A percentile compares a stretch with the other conserved stretches of the same genome.
These are phyloP conservation scores for Rhinatrema bivittatum DNA, from an alignment of 2,797 vertebrate species.

Conservation along the genomic window DNA sequence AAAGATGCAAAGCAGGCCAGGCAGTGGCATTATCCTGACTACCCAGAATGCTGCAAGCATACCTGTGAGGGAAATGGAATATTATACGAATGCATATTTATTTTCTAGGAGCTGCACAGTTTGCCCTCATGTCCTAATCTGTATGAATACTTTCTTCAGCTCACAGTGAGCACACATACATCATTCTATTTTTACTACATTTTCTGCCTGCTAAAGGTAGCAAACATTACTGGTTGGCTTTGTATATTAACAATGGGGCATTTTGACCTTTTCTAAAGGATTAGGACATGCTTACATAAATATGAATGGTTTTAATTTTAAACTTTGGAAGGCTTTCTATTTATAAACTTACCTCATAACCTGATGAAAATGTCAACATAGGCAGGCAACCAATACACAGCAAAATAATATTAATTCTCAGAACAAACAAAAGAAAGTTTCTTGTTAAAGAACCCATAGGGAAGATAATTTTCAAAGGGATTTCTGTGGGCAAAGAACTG, in stretches of 20 bases:
- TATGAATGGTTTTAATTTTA: slow-evolving; percentile 3
- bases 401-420: slow-evolving; percentile 20
- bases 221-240: slow-evolving; percentile 13
- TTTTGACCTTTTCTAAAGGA: neutral
- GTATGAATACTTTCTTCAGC: no score
- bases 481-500: no score
- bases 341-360: slow-evolving; percentile 27
- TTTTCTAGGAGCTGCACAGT: no score
- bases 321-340: neutral
- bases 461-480: no score
- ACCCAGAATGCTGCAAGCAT: no score
- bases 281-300: neutral
- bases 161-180: no score
- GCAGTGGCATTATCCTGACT: no score
- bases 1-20: no score
- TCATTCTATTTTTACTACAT: no score
- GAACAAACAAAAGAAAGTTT: slow-evolving; percentile 18
- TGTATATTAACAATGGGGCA: neutral
- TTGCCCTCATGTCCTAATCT: no score
- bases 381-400: slow-evolving; percentile 5
- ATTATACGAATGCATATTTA: no score
- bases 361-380: slow-evolving; percentile 24
- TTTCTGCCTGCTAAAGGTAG: slow-evolving; percentile 12
- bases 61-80: no score
- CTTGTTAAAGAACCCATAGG: slow-evolving; percentile 10